Evolutionary conservation across 2,888 invertebrate genomes (phyloP).

Genomic region (Zeuzera pyrina): DNA sequence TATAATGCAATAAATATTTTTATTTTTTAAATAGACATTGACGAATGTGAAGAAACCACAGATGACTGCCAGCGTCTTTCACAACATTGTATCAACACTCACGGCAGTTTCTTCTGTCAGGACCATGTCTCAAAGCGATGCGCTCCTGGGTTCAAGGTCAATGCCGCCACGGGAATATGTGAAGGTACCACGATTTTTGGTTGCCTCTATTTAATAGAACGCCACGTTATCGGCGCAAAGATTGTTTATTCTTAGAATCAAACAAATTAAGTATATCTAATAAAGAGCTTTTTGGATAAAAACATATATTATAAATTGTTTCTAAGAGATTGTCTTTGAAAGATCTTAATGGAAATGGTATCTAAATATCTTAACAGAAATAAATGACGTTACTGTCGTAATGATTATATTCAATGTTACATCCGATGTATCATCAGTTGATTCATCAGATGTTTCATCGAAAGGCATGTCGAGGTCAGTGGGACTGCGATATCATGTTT

Average conservation of each 20-base stretch:
- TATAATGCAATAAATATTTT: constrained; percentile 7
- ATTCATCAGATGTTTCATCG: no score
- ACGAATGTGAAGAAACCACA: constrained; percentile 77
- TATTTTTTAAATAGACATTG: constrained; percentile 79
- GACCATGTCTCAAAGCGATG: constrained; percentile 76
- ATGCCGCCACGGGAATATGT: constrained; percentile 64
- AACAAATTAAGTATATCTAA: no score
- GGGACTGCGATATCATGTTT: background rate
- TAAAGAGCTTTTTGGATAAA: no score
- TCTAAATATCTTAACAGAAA: no score
- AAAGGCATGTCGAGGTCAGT: background rate
- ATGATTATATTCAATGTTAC: no score
- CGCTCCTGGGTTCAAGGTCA: constrained; percentile 76
- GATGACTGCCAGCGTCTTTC: constrained; percentile 78
- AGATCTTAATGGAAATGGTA: no score
- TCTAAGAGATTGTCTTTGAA: no score
- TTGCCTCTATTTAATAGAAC: background rate
- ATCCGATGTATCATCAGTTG: no score
- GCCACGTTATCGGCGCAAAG: no score
- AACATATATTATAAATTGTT: no score
- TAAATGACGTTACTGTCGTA: no score
- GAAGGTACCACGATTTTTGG: constrained; percentile 70
- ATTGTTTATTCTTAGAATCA: background rate
- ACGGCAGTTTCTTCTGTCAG: constrained; percentile 80
- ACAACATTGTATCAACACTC: constrained; percentile 80